phyloP scores from a whole-genome alignment of 37 sponge, comb jelly and placozoan genomes.

The Agelas oroides region DNA sequence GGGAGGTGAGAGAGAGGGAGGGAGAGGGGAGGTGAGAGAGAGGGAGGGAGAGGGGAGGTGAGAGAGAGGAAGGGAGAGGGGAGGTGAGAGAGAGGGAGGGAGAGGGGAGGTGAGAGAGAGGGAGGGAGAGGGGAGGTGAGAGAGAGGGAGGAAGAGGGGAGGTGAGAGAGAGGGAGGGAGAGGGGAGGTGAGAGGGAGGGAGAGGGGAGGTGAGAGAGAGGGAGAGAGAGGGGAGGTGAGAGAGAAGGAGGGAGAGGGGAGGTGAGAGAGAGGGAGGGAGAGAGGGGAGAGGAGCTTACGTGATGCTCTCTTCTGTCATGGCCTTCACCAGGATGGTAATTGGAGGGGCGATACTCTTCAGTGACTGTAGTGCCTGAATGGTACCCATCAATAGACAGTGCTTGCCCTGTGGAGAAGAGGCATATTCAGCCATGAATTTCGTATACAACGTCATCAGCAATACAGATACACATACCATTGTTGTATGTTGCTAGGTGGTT shows the following conservation, averaged over 20 bases:
- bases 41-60: no score
- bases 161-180: no score
- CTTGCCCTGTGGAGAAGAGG: slow-evolving; percentile 33
- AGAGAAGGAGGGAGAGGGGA: not conserved
- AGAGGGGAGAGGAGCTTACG: slow-evolving; percentile 24
- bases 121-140: not conserved
- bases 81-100: no score
- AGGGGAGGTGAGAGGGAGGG: no score
- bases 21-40: no score
- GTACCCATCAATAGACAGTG: slow-evolving; percentile 59
- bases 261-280: not conserved
- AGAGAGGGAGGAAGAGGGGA: no score
- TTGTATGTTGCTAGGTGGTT: no score
- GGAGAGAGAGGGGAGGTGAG: not conserved
- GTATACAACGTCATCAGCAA: no score
- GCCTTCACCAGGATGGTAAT: slow-evolving; percentile 76
- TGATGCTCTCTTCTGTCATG: slow-evolving; percentile 77
- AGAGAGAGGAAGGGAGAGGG: no score
- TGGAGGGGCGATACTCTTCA: slow-evolving; percentile 60
- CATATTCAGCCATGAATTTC: not conserved
- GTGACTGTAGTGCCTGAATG: slow-evolving; percentile 35
- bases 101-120: no score
- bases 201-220: not conserved
- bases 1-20: no score
- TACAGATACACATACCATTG: not conserved